Conservation (phyloP, 2,797 vertebrate species). For the Bradypodion pumilum region DNA sequence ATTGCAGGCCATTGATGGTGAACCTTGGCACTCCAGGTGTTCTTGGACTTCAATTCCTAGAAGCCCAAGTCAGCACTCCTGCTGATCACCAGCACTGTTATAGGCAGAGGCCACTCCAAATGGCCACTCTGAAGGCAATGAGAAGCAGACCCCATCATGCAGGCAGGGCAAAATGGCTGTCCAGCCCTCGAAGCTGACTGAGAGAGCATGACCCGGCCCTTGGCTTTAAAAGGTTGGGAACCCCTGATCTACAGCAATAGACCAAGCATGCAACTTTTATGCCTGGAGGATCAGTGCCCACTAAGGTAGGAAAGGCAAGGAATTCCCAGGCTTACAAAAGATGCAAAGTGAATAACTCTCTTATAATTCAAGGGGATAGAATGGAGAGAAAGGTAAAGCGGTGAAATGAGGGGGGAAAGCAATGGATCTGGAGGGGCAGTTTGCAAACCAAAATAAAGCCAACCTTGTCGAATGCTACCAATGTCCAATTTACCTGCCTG, state of each 20-base stretch:
- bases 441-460: not conserved
- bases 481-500: not conserved
- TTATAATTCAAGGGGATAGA: not conserved
- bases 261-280: not conserved
- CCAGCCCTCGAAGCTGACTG: too few species aligned
- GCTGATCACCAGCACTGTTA: too few species aligned
- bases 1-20: too few species aligned
- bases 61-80: too few species aligned
- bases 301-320: not conserved
- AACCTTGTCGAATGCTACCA: accelerated
- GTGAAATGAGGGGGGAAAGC: not conserved
- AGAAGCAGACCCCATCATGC: not conserved
- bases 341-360: not conserved
- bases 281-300: not conserved
- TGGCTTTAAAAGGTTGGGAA: too few species aligned
- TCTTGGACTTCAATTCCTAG: too few species aligned
- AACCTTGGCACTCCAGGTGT: too few species aligned
- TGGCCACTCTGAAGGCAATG: not conserved
- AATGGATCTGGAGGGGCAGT: accelerated
- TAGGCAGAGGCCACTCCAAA: not conserved
- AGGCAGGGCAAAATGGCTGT: too few species aligned
- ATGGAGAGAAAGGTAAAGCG: not conserved
- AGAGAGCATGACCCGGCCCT: too few species aligned
- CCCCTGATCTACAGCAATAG: not conserved
- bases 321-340: not conserved